A percentile compares a stretch with the other conserved stretches of the same genome.
phyloP scores from a whole-genome alignment of 2,888 invertebrate genomes.

The Rutpela maculata region DNA sequence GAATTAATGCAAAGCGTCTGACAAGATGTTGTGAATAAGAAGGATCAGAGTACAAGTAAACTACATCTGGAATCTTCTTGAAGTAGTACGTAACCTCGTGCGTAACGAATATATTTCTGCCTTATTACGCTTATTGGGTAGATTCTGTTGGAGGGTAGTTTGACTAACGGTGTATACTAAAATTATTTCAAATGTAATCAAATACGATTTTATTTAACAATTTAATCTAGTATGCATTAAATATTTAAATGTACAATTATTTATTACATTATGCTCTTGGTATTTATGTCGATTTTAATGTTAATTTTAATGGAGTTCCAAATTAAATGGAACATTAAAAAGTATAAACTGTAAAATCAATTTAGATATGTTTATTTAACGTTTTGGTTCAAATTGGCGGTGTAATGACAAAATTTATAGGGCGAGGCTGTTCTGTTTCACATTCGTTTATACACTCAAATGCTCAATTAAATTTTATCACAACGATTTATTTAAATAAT shows the following conservation, averaged over 20 bases:
- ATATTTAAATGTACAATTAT: background rate
- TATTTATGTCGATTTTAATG: background rate
- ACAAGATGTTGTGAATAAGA: too few relatives aligned
- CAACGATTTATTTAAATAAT: constrained; percentile 3
- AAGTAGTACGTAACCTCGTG: too few relatives aligned
- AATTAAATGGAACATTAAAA: background rate
- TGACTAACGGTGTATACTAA: too few relatives aligned
- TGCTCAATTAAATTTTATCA: background rate
- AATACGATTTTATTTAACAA: background rate
- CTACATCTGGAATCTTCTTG: too few relatives aligned
- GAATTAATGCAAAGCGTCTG: too few relatives aligned
- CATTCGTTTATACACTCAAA: constrained; percentile 7
- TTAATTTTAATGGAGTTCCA: background rate
- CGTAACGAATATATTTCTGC: too few relatives aligned
- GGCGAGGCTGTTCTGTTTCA: constrained; percentile 4
- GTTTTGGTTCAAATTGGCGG: background rate
- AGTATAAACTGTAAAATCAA: background rate
- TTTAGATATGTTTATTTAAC: background rate
- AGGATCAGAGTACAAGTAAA: too few relatives aligned
- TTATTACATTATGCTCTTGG: background rate
- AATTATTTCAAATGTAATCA: background rate
- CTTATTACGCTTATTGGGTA: too few relatives aligned
- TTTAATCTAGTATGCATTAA: background rate
- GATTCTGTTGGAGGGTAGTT: too few relatives aligned
- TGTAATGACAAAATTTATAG: constrained; percentile 1